Evolutionary conservation across 2,113 vertebrate genomes (phyloP), one percentile per base, ranked within the genome.

Genomic region (Mustela lutreola): DNA sequence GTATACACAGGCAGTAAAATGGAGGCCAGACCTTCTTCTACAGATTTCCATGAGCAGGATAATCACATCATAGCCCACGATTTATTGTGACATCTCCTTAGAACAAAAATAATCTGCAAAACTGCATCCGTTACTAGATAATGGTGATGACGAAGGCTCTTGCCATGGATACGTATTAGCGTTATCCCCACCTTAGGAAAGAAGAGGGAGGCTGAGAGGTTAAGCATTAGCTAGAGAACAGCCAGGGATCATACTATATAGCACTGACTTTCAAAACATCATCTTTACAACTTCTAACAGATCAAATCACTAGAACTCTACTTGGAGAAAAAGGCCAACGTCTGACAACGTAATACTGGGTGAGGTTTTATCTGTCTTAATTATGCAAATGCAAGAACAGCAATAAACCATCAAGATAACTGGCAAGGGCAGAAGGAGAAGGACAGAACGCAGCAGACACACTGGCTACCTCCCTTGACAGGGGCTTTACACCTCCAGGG

Each of bases 51-150:
- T 1, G 15, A 76, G 24, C 22, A 31, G 5, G 42, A 53, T 31
- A 82, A 53, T 24, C 56, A 89, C 80, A 63, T 36, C 91, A 95
- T 7, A 58, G 84, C 26, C 80, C 28, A 58, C 31, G 60, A 80
- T 9, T 50, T 78, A 67, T 71, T 62, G 62, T 0, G 81, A 9
- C 58, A 19, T 42, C 8, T 48, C 42, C 88, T 88, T 90, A 63
- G 76, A 42, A 56, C 50, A 58, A 88, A 50, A 70, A 15, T 16
- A 65, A 91, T n/a, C 21, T 65, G 33, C 76, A 97, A 96, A 85
- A 14, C n/a, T 87, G 62, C 65, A 2, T 65, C 36, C 7, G 56
- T 67, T 53, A 60, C n/a, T 89, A 63, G 76, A 94, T n/a, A 3
- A 48, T 39, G 28, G 33, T 26, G n/a, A 26, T 16, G n/a, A 45